These are phyloP conservation scores for Caenorhabditis elegans DNA, from an alignment of 1,140 invertebrate genomes.

Conservation along the genomic window DNA sequence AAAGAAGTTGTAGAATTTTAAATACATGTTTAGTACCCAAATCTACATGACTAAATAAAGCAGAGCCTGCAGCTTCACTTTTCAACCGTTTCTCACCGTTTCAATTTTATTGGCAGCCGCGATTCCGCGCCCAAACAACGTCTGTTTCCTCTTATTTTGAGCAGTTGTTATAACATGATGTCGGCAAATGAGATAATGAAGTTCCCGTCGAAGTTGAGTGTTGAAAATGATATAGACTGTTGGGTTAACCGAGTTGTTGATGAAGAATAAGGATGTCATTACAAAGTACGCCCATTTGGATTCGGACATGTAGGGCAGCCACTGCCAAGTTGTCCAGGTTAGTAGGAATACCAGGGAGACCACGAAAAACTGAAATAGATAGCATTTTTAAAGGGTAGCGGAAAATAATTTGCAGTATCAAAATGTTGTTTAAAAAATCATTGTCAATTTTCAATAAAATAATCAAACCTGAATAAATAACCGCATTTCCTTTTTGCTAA, in stretches of 20 bases:
- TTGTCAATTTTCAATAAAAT: background rate
- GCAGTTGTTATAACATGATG: slow-evolving; percentile 43
- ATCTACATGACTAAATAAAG: too few relatives aligned
- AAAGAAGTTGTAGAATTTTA: too few relatives aligned
- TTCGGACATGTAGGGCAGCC: slow-evolving; percentile 52
- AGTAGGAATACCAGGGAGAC: slow-evolving; percentile 54
- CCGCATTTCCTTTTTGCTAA: slow-evolving; percentile 55
- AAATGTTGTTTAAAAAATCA: too few relatives aligned
- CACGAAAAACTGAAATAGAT: slow-evolving; percentile 52
- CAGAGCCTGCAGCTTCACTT: too few relatives aligned
- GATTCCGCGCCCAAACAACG: background rate
- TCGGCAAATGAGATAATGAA: slow-evolving; percentile 52
- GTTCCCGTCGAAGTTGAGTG: slow-evolving; percentile 52
- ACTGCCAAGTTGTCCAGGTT: slow-evolving; percentile 57
- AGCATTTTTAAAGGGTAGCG: too few relatives aligned
- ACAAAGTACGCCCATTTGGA: slow-evolving; percentile 57
- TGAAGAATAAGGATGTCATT: slow-evolving; percentile 56
- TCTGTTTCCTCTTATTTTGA: slow-evolving; percentile 38
- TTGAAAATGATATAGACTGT: slow-evolving; percentile 56
- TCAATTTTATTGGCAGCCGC: slow-evolving; percentile 1
- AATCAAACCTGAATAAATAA: slow-evolving; percentile 51
- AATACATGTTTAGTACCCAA: too few relatives aligned
- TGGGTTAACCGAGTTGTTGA: slow-evolving; percentile 56
- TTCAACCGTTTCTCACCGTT: background rate
- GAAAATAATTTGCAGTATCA: too few relatives aligned